A percentile compares a stretch with the other conserved stretches of the same genome.
Conservation (phyloP, 2,113 vertebrate genomes). For the Symphodus melops region DNA sequence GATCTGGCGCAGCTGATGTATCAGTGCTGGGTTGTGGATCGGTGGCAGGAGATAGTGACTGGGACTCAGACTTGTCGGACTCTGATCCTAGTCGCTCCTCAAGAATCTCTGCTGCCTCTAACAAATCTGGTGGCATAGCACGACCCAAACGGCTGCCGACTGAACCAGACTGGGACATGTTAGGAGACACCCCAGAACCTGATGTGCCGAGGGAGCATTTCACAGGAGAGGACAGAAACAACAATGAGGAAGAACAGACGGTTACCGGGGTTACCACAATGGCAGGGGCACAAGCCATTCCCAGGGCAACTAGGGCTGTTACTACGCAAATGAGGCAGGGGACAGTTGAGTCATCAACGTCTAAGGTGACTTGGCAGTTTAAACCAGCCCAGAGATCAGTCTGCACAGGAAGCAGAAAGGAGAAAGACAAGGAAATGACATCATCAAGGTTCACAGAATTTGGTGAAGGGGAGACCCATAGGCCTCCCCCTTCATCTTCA, state of each 20-base stretch:
- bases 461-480: slow-evolving; percentile 12
- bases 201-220: slow-evolving; percentile 59
- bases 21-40: slow-evolving; percentile 74
- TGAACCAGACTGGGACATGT: slow-evolving; percentile 79
- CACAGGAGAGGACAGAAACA: slow-evolving; percentile 40
- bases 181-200: slow-evolving; percentile 53
- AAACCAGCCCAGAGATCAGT: slow-evolving; percentile 77
- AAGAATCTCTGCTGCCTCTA: slow-evolving; percentile 38
- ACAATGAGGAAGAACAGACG: not conserved
- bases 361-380: slow-evolving; percentile 81
- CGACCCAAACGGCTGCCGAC: slow-evolving; percentile 36
- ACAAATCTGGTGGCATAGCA: slow-evolving; percentile 16
- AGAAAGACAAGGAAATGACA: slow-evolving; percentile 64
- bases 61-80: slow-evolving; percentile 83
- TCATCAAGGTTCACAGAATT: slow-evolving; percentile 50
- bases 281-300: slow-evolving; percentile 17
- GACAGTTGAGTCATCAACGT: slow-evolving; percentile 45
- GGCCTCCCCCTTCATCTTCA: slow-evolving; percentile 60
- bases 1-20: slow-evolving; percentile 79
- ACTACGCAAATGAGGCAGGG: not conserved
- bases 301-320: slow-evolving; percentile 39
- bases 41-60: slow-evolving; percentile 83
- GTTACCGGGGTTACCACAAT: slow-evolving; percentile 22
- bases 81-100: slow-evolving; percentile 72
- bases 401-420: slow-evolving; percentile 78